A percentile compares a stretch with the other conserved stretches of the same genome.
phyloP scores from a whole-genome alignment of 2,797 vertebrate genomes.

The Hoplostethus mediterraneus region DNA sequence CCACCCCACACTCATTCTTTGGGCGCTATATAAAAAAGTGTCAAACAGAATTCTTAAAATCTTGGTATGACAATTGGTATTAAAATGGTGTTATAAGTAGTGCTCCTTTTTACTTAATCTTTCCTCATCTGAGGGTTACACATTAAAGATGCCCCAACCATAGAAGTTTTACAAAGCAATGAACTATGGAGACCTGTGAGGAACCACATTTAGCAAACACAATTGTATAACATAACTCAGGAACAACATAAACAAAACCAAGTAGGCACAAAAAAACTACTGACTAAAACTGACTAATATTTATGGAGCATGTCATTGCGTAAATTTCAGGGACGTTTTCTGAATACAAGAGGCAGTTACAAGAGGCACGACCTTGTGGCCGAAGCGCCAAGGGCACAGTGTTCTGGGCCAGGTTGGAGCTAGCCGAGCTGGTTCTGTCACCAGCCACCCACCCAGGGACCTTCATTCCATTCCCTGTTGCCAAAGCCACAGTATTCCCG shows the following conservation, averaged over 20 bases:
- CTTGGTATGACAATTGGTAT: too few species aligned
- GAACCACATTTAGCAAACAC: constrained; percentile 37
- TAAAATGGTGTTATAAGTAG: background rate
- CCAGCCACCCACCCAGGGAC: background rate
- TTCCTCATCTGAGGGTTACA: constrained; percentile 23
- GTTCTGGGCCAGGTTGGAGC: background rate
- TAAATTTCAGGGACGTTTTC: background rate
- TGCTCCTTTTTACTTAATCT: too few species aligned
- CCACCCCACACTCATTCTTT: background rate
- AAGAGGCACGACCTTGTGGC: background rate
- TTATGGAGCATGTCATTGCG: background rate
- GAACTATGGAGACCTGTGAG: constrained; percentile 18
- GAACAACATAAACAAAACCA: background rate
- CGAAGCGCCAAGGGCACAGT: background rate
- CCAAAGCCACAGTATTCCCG: constrained; percentile 18
- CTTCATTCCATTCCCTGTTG: constrained; percentile 6
- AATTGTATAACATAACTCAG: constrained; percentile 16
- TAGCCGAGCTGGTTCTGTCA: background rate
- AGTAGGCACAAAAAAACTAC: background rate
- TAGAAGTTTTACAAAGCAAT: constrained; percentile 25
- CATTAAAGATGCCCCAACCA: background rate
- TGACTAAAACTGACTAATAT: background rate
- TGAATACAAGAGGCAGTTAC: background rate
- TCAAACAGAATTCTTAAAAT: background rate
- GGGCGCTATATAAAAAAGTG: too few species aligned